phyloP scores from a whole-genome alignment of 2,113 vertebrate genomes.

The Tursiops truncatus region DNA sequence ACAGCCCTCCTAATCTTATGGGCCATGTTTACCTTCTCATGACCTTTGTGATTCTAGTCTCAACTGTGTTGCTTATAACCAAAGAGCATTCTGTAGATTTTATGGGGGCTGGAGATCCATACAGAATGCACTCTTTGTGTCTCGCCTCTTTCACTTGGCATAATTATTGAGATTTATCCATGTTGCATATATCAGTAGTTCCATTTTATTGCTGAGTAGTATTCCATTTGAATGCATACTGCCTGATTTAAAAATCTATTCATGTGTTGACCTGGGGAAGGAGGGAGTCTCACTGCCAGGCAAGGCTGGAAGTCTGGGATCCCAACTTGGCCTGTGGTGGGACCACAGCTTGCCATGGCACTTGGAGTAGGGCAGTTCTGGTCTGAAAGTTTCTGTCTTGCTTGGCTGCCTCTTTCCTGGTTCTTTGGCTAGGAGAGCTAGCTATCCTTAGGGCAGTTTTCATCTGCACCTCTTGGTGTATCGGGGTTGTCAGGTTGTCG shows the following conservation, averaged over 20 bases:
- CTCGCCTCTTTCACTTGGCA: not conserved
- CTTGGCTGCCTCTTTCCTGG: not conserved
- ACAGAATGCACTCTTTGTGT: not conserved
- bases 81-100: not conserved
- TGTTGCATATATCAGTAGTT: not conserved
- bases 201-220: not conserved
- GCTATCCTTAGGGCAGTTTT: not conserved
- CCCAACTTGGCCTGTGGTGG: not conserved
- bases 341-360: not conserved
- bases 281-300: not conserved
- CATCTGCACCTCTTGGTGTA: not conserved
- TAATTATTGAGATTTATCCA: not conserved
- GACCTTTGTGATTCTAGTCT: not conserved
- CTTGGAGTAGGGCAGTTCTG: not conserved
- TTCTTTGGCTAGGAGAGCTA: not conserved
- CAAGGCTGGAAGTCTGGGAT: not conserved
- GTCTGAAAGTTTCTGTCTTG: not conserved
- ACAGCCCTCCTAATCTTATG: not conserved
- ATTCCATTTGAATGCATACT: not conserved
- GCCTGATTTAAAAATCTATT: not conserved
- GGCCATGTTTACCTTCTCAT: not conserved
- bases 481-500: not conserved
- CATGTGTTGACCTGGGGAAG: not conserved
- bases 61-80: not conserved
- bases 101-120: not conserved